These are phyloP conservation scores for Lithophane leautieri DNA, from an alignment of 2,888 invertebrate genomes.

Conservation along the genomic window DNA sequence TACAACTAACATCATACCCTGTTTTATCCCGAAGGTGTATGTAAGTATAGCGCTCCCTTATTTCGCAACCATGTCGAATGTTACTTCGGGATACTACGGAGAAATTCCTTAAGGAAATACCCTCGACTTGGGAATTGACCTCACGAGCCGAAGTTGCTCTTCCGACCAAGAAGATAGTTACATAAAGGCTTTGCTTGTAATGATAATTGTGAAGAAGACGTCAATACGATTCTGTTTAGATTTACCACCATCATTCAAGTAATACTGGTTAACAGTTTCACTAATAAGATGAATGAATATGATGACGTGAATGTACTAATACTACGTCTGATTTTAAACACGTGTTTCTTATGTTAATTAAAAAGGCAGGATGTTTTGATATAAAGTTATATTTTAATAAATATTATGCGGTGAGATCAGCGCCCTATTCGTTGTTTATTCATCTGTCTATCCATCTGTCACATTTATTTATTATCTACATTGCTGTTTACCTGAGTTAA, in stretches of 20 bases:
- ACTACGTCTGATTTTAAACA: slow-evolving; percentile 38
- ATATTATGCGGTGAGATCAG: slow-evolving; percentile 41
- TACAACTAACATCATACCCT: background rate
- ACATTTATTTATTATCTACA: slow-evolving; percentile 18
- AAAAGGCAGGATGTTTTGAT: slow-evolving; percentile 39
- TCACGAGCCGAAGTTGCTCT: background rate
- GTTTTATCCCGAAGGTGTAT: no score
- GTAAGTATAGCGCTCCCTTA: no score
- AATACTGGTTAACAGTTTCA: background rate
- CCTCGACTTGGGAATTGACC: background rate
- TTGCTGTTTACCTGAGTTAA: background rate
- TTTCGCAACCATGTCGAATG: no score
- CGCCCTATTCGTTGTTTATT: slow-evolving; percentile 10
- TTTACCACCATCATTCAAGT: background rate
- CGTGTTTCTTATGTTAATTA: slow-evolving; percentile 23
- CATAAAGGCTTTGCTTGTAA: background rate
- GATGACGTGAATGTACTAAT: background rate
- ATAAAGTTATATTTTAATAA: slow-evolving; percentile 33
- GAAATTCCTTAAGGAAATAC: background rate
- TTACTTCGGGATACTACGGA: no score
- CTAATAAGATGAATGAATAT: slow-evolving; percentile 17
- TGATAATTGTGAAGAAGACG: background rate
- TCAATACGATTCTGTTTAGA: background rate
- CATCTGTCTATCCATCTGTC: background rate
- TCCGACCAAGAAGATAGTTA: background rate